Evolutionary conservation across 2,888 invertebrate genomes (phyloP), one percentile per base, ranked within the genome.

Genomic region (Morpho deidamia): DNA sequence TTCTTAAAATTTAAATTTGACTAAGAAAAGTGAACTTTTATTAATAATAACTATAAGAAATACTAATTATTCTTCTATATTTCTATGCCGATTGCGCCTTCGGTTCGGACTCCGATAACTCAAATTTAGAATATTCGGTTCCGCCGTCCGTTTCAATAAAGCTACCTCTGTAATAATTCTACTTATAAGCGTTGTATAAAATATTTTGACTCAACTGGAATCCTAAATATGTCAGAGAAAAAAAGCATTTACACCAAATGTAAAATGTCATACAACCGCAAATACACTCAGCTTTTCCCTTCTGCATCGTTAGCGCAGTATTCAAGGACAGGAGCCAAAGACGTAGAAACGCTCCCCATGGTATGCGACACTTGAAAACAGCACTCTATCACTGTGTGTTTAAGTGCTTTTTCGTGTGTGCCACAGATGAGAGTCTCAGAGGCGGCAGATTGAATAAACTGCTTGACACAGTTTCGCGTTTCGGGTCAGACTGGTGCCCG

Each of bases 381-480:
- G 65, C 55, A 70, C 81, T 72, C 64, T 83, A 70, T 50, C 8
- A 10, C 45, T 53, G 39, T 48, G 38, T n/a, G 33, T 68, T 75
- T 78, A 63, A 68, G 62, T 60, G 61, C 67, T 70, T 60, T 77
- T 74, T 80, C 59, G 72, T 65, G 57, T 70, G 76, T 48, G 55
- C 55, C 51, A 34, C 50, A 42, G 59, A 58, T 64, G 63, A 69
- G 70, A 73, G 74, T 72, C 73, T 78, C 78, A 78, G 77, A 71
- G 72, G 71, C 74, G 71, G 72, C 81, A 87, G 86, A 89, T 89
- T 89, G 87, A 89, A 89, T 89, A 89, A 89, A 89, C 89, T 83
- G 82, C 89, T 89, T 89, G 89, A 89, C 89, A 89, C 85, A 89
- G 84, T 86, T 89, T 87, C 85, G 73, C 76, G 78, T 83, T 87